phyloP scores from a whole-genome alignment of 2,797 vertebrate species.

The Lagocephalus sceleratus region DNA sequence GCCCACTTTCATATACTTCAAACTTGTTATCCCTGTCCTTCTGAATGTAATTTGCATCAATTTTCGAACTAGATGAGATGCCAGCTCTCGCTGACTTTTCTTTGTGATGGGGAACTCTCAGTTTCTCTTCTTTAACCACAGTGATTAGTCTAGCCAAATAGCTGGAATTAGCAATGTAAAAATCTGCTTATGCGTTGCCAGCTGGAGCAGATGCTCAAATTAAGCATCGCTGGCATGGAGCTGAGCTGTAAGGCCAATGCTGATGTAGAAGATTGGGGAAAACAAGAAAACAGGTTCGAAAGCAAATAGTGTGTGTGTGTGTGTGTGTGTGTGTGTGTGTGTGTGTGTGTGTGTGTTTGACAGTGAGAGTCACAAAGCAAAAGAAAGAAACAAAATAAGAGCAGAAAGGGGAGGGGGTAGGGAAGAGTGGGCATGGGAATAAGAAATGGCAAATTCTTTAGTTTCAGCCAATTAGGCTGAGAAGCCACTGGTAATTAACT shows the following conservation, averaged over 20 bases:
- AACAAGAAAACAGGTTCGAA: constrained; percentile 65
- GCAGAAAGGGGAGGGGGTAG: constrained; percentile 22
- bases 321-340: constrained; percentile 35
- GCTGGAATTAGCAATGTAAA: constrained; percentile 79
- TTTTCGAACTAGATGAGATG: constrained; percentile 60
- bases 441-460: constrained; percentile 80
- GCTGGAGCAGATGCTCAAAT: constrained; percentile 82
- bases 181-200: constrained; percentile 76
- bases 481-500: constrained; percentile 83
- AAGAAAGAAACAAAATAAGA: constrained; percentile 14
- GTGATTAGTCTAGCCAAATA: constrained; percentile 80
- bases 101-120: constrained; percentile 62
- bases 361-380: neutral
- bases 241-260: constrained; percentile 51
- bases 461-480: constrained; percentile 81
- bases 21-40: constrained; percentile 65
- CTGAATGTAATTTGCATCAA: constrained; percentile 70
- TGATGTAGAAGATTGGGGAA: constrained; percentile 40
- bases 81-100: constrained; percentile 42
- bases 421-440: constrained; percentile 65
- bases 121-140: constrained; percentile 71
- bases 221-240: constrained; percentile 64
- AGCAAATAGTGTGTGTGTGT: constrained; percentile 30
- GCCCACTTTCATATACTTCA: constrained; percentile 57
- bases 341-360: constrained; percentile 28